phyloP scores from a whole-genome alignment of 1,140 invertebrate species.

The Pantala flavescens region DNA sequence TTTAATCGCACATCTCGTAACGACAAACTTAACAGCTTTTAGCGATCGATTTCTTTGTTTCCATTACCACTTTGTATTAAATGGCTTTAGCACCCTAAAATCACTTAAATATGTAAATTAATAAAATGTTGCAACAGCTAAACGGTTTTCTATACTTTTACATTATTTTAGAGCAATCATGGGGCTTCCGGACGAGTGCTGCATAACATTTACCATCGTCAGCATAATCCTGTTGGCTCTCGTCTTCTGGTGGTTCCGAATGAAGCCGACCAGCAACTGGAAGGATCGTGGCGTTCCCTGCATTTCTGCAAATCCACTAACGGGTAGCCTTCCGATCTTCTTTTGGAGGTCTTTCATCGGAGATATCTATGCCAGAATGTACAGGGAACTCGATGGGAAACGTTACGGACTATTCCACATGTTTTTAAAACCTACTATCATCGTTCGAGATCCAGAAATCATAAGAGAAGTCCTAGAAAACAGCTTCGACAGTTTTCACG shows the following conservation, averaged over 20 bases:
- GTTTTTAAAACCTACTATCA: not conserved
- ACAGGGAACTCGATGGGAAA: not conserved
- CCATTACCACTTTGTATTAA: too few relatives aligned
- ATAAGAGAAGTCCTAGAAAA: not conserved
- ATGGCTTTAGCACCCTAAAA: too few relatives aligned
- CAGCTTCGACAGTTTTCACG: not conserved
- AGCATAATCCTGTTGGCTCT: not conserved
- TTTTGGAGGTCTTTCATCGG: not conserved
- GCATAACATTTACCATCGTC: too few relatives aligned
- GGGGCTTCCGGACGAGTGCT: too few relatives aligned
- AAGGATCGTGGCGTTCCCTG: slow-evolving; percentile 25
- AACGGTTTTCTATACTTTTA: too few relatives aligned
- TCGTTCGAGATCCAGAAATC: not conserved
- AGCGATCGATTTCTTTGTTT: too few relatives aligned
- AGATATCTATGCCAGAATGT: not conserved
- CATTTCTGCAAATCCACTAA: not conserved
- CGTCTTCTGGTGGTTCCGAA: not conserved
- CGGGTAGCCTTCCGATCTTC: not conserved
- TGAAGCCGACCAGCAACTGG: slow-evolving; percentile 27
- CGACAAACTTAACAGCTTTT: too few relatives aligned
- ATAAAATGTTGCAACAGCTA: too few relatives aligned
- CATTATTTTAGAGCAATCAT: too few relatives aligned
- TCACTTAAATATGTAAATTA: too few relatives aligned
- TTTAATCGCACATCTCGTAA: too few relatives aligned
- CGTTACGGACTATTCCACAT: not conserved